Evolutionary conservation across 2,113 vertebrate genomes (phyloP), one percentile per base, ranked within the genome.

Genomic region (Ranitomeya variabilis): DNA sequence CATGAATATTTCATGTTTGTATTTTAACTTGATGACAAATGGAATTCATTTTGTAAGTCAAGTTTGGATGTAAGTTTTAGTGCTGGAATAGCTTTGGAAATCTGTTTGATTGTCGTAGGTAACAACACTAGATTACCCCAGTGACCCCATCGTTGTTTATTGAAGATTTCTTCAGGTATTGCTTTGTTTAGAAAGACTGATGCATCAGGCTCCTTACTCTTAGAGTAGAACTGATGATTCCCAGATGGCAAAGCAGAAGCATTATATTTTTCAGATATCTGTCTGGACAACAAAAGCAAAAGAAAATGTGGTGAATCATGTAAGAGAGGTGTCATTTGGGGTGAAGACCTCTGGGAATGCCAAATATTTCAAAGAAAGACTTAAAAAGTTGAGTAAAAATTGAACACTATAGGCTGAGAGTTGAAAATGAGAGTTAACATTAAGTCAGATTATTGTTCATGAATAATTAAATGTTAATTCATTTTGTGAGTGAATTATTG

Each of bases 241-340:
- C 95, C 96, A 97, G 95, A 96, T 97, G 96, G 95, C 80, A 87
- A 90, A 86, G 0, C 13, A 94, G 89, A 57, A 45, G 87, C 92
- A 90, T 93, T 92, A 23, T 92, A 91, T 45, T 86, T 89, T 57
- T 86, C 89, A 92, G 90, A 91, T 90, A 90, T 92, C 91, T 92
- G 88, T 81, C 83, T 89, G 91, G 89, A 90, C 45, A 87, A 92
- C 90, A 90, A 91, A 90, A 89, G 74, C 89, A 7, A 2, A 83
- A 89, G 92, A 91, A 92, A 74, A 89, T 91, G 91, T 92, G 90
- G 94, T 86, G 90, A 91, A 86, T 31, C 69, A 92, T 89, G 90
- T 90, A 87, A 92, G 91, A 91, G 91, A 88, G 0, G 23, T 89
- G 91, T 90, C 5, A 6, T 90, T 71, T 89, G 88, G 90, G 92